Percentiles rank a stretch among this genome's conserved stretches.
Conservation (phyloP, 2,888 invertebrate species). For the Andrena haemorrhoa region DNA sequence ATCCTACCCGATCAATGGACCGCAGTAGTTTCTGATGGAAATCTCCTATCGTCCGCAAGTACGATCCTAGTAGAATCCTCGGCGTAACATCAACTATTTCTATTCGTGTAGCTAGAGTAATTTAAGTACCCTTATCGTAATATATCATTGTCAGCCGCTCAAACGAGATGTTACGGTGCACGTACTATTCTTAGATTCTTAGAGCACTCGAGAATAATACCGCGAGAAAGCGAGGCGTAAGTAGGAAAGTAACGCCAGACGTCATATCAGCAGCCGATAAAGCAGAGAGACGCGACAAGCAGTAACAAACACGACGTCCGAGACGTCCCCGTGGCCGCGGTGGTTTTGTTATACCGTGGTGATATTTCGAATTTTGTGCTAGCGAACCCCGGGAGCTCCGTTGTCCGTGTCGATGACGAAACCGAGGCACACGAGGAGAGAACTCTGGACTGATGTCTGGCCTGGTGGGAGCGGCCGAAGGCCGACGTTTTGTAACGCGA, state of each 20-base stretch:
- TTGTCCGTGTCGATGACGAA: slow-evolving; percentile 59
- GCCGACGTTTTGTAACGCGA: slow-evolving; percentile 65
- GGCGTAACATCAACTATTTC: not conserved
- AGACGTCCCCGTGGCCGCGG: slow-evolving; percentile 30
- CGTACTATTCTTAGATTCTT: slow-evolving; percentile 64
- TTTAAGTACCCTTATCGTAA: not conserved
- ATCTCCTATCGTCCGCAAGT: not conserved
- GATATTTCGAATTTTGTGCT: slow-evolving; percentile 59
- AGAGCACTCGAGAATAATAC: slow-evolving; percentile 36
- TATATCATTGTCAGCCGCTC: slow-evolving; percentile 13
- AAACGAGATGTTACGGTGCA: slow-evolving; percentile 11
- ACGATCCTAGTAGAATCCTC: not conserved
- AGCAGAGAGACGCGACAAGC: slow-evolving; percentile 62
- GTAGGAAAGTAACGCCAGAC: slow-evolving; percentile 12
- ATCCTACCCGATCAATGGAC: not conserved
- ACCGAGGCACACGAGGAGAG: slow-evolving; percentile 54
- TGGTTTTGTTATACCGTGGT: slow-evolving; percentile 50
- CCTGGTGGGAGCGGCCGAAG: slow-evolving; percentile 64
- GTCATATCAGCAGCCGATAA: slow-evolving; percentile 77
- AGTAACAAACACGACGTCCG: slow-evolving; percentile 21
- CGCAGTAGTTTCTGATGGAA: no score
- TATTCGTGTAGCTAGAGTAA: no score
- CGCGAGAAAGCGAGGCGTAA: slow-evolving; percentile 40
- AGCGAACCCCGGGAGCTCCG: slow-evolving; percentile 18
- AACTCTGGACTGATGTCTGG: slow-evolving; percentile 57